These are phyloP conservation scores for Piscicola geometra DNA, from an alignment of 2,888 invertebrate species.

Conservation along the genomic window DNA sequence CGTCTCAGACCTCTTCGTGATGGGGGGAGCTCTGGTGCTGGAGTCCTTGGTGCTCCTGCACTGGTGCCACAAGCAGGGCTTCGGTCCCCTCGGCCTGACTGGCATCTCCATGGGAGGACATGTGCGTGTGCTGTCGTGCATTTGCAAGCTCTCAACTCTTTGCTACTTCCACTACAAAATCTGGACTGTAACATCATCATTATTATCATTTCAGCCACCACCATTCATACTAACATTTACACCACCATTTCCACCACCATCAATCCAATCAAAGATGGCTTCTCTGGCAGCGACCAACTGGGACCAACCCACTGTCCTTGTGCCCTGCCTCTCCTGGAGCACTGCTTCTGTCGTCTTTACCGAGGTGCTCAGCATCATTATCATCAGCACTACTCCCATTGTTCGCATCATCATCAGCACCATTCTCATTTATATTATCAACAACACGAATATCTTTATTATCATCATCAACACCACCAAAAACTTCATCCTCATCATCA, in stretches of 20 bases:
- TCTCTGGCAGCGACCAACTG: constrained; percentile 91
- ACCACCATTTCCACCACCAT: no score
- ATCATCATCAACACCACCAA: no score
- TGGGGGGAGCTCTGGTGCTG: constrained; percentile 92
- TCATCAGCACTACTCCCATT: no score
- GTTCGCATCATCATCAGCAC: background rate
- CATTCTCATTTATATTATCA: background rate
- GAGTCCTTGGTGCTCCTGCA: constrained; percentile 85
- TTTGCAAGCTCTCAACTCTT: background rate
- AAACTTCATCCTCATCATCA: no score
- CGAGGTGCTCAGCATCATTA: no score
- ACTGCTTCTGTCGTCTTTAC: constrained; percentile 94
- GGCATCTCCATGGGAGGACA: constrained; percentile 97
- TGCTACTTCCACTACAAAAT: no score
- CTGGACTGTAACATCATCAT: background rate
- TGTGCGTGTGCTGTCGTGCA: constrained; percentile 60
- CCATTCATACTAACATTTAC: no score
- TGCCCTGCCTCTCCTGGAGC: constrained; percentile 95
- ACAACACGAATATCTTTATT: no score
- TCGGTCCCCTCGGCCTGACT: constrained; percentile 83
- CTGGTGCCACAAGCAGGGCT: constrained; percentile 86
- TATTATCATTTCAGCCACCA: no score
- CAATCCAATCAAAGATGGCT: no score
- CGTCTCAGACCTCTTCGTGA: constrained; percentile 95
- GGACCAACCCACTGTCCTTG: constrained; percentile 85